Percentiles rank a stretch among this genome's conserved stretches.
Conservation (phyloP, 2,888 invertebrate genomes). For the Ophraella communa region DNA sequence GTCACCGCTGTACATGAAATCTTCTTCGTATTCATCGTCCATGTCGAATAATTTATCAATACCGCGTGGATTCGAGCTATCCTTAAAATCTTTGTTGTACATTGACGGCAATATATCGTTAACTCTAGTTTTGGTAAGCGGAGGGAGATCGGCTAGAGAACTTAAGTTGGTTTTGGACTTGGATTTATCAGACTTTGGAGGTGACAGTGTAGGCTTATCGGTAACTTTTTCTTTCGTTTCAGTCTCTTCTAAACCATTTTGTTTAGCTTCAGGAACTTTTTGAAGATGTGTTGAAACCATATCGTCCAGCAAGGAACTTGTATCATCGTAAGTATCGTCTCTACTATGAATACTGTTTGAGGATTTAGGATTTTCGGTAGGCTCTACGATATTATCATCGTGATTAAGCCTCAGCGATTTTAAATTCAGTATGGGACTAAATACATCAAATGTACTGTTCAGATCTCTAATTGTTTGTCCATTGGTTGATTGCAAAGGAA, state of each 20-base stretch:
- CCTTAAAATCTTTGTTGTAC: conserved; percentile 55
- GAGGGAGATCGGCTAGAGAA: conserved; percentile 54
- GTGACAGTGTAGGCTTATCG: conserved; percentile 47
- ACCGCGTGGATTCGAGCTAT: conserved; percentile 50
- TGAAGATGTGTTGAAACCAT: conserved; percentile 22
- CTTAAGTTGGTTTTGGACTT: conserved; percentile 51
- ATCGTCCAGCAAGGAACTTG: conserved; percentile 52
- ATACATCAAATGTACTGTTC: conserved; percentile 44
- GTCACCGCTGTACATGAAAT: conserved; percentile 52
- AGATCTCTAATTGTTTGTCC: conserved; percentile 18
- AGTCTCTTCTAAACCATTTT: conserved; percentile 25
- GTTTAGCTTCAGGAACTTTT: conserved; percentile 26
- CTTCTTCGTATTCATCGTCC: conserved; percentile 56
- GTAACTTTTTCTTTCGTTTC: conserved; percentile 20
- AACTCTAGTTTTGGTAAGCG: conserved; percentile 50
- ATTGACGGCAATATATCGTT: conserved; percentile 55
- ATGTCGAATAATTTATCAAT: conserved; percentile 53
- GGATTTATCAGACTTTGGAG: conserved; percentile 48
- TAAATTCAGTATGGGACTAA: conserved; percentile 33
- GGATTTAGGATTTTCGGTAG: conserved; percentile 16
- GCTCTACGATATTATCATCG: conserved; percentile 6
- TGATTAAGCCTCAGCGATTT: conserved; percentile 10
- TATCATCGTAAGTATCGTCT: conserved; percentile 51
- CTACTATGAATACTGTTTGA: conserved; percentile 20
- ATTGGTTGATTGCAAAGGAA: conserved; percentile 17